Percentiles rank a stretch among this genome's conserved stretches.
These are phyloP conservation scores for Hassar affinis DNA, from an alignment of 2,113 vertebrate species.

Conservation along the genomic window DNA sequence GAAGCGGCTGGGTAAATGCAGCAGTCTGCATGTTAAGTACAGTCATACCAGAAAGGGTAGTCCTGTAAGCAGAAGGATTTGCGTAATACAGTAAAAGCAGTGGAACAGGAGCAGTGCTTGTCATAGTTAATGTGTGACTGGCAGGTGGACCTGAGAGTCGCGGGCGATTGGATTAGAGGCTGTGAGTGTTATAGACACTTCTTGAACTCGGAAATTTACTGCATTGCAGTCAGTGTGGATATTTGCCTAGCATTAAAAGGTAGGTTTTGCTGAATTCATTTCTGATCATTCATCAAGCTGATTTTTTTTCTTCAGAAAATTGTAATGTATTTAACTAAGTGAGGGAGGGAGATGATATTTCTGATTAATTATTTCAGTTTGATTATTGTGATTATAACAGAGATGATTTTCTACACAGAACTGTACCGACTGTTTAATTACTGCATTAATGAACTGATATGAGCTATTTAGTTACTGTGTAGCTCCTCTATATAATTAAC, in stretches of 20 bases:
- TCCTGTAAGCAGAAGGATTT: neutral
- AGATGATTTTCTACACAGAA: neutral
- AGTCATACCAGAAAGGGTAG: neutral
- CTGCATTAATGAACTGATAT: neutral
- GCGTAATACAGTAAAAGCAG: neutral
- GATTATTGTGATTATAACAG: too few relatives aligned
- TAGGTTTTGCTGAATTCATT: neutral
- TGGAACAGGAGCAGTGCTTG: neutral
- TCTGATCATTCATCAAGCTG: neutral
- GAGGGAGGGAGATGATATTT: neutral
- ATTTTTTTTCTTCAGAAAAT: neutral
- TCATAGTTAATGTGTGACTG: slow-evolving; percentile 37
- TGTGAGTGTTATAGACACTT: neutral
- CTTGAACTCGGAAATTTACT: slow-evolving; percentile 10
- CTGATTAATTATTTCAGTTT: neutral
- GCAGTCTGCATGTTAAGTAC: neutral
- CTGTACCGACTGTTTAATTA: neutral
- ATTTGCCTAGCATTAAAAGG: neutral
- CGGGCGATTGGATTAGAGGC: neutral
- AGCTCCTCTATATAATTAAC: neutral
- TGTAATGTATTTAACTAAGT: neutral
- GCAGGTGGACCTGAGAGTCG: neutral
- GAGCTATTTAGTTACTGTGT: neutral
- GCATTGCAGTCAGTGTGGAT: neutral
- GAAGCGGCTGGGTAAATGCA: neutral